Conservation (phyloP, 2,797 vertebrate genomes). For the Sternotherus odoratus region DNA sequence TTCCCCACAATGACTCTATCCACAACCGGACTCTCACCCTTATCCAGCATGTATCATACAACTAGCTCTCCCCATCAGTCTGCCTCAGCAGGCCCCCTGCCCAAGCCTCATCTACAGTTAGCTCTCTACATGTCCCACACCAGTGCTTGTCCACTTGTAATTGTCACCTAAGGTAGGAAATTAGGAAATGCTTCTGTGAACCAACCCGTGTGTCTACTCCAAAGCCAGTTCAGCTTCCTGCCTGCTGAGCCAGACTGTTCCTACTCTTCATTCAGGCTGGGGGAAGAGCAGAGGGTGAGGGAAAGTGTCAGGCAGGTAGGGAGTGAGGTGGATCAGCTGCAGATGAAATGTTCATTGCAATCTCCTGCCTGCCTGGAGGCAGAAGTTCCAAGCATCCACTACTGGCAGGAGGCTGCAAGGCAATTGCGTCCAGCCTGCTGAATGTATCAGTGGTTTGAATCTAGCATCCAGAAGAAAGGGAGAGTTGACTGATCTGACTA, state of each 20-base stretch:
- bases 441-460: background rate
- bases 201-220: background rate
- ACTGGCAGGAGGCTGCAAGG: background rate
- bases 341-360: background rate
- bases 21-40: background rate
- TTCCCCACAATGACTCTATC: background rate
- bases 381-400: background rate
- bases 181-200: background rate
- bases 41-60: accelerated
- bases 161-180: accelerated
- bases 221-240: background rate
- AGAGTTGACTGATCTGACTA: background rate
- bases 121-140: accelerated
- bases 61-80: background rate
- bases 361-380: background rate
- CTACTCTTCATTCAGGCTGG: background rate
- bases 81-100: background rate
- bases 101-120: background rate
- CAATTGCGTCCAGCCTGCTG: background rate
- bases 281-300: background rate
- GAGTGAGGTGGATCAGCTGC: background rate
- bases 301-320: background rate
- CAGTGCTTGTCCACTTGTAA: background rate
- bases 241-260: background rate
- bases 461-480: background rate